Evolutionary conservation across 2,888 invertebrate genomes (phyloP), one percentile per base, ranked within the genome.

Genomic region (Crematogaster levior): DNA sequence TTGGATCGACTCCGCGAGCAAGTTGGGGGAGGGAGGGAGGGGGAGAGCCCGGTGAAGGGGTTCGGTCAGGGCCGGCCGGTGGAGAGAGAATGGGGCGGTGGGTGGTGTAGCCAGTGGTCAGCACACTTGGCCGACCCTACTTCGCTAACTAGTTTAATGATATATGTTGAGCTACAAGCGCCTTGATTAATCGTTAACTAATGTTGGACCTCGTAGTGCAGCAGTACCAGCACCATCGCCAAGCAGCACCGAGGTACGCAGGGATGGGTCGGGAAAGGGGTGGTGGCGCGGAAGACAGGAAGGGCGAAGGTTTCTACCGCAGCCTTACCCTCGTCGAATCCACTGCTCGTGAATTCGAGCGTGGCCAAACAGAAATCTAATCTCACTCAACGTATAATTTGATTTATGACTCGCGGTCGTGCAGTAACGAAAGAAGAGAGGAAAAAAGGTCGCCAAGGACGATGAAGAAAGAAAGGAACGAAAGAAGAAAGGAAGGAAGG

Each of bases 141-240:
- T 94, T 94, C 94, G 94, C 94, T 94, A 94, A 94, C 94, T 94
- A 94, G 94, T 94, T 94, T 94, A 94, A 94, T 94, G 94, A 94
- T 94, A 94, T 94, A 94, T 94, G 94, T 94, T 94, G 94, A 94
- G 93, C 94, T 94, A 94, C 94, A 94, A 94, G 94, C 94, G 93
- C 94, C 94, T 94, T 94, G 94, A 94, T 94, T 94, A 94, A 94
- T 94, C 94, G 94, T 94, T 94, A 94, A 94, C 94, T 94, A 94
- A 94, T 94, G 94, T 94, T 94, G 94, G 93, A 94, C 93, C 94
- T 93, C 92, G 92, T 94, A 93, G 94, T 92, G 92, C 91, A 91
- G 91, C 91, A 90, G 89, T 89, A 88, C 90, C 83, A 84, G 84
- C 82, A 86, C 79, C 75, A 81, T 85, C 82, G 85, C 74, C 86